Percentiles rank a stretch among this genome's conserved stretches.
phyloP scores from a whole-genome alignment of 2,888 invertebrate species.

The Trachelus tabidus region DNA sequence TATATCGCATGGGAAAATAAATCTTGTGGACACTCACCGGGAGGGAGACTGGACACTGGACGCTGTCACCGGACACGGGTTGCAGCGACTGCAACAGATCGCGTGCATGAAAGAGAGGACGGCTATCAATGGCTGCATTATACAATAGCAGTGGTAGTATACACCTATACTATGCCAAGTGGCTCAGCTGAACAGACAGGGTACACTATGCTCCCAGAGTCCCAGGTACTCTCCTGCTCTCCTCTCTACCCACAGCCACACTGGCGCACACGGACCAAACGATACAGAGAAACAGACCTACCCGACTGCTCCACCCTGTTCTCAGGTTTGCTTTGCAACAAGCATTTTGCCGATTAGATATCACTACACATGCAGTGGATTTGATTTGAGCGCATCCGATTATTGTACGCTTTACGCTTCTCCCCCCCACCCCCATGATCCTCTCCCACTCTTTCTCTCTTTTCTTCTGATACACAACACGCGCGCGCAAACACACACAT shows the following conservation, averaged over 20 bases:
- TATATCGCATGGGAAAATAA: constrained; percentile 63
- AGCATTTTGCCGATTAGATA: constrained; percentile 56
- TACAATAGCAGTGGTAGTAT: constrained; percentile 50
- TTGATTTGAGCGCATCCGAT: constrained; percentile 28
- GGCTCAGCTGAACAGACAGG: neutral
- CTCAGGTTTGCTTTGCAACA: constrained; percentile 46
- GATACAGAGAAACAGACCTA: neutral
- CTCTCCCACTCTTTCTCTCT: constrained; percentile 4
- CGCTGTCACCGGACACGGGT: constrained; percentile 64
- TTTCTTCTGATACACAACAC: neutral
- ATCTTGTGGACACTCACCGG: constrained; percentile 62
- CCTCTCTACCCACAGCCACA: neutral
- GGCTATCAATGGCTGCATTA: constrained; percentile 64
- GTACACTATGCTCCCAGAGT: neutral
- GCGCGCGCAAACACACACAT: constrained; percentile 24
- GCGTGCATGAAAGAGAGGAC: constrained; percentile 63
- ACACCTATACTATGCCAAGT: neutral
- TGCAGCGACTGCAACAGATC: constrained; percentile 62
- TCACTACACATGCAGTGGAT: constrained; percentile 41
- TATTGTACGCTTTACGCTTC: constrained; percentile 27
- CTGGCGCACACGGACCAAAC: neutral
- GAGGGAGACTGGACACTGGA: constrained; percentile 60
- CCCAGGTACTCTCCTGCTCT: constrained; percentile 1
- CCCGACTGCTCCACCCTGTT: constrained; percentile 16
- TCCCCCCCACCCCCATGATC: neutral